Conservation (phyloP, 2,797 vertebrate species). For the Neomorphus geoffroyi region DNA sequence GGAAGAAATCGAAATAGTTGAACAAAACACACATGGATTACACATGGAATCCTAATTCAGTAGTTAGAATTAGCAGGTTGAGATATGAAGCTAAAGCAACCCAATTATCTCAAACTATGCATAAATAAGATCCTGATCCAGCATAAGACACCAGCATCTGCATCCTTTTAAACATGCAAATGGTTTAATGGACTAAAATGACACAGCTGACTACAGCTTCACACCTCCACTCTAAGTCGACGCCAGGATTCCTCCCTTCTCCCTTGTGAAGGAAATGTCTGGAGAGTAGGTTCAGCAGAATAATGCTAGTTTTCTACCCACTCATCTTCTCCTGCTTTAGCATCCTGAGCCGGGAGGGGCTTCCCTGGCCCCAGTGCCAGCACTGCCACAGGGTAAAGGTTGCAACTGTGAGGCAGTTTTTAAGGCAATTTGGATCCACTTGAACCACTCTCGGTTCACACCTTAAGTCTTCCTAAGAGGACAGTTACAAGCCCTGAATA, state of each 20-base stretch:
- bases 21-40: neutral
- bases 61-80: conserved; percentile 28
- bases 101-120: conserved; percentile 17
- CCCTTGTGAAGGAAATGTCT: neutral
- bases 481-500: neutral
- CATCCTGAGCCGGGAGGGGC: neutral
- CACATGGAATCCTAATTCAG: conserved; percentile 22
- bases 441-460: neutral
- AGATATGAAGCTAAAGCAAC: conserved; percentile 1
- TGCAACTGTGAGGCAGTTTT: neutral
- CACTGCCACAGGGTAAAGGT: neutral
- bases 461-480: neutral
- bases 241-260: neutral
- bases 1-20: conserved; percentile 20
- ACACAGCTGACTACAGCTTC: neutral
- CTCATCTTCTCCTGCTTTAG: neutral
- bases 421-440: neutral
- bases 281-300: neutral
- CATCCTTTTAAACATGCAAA: neutral
- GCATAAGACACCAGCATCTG: conserved; percentile 36
- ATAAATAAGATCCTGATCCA: conserved; percentile 45
- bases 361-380: neutral
- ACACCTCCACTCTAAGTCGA: neutral
- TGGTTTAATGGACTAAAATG: neutral
- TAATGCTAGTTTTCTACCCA: neutral